Conservation (phyloP, 2,113 vertebrate species). For the Hippocampus mohnikei region DNA sequence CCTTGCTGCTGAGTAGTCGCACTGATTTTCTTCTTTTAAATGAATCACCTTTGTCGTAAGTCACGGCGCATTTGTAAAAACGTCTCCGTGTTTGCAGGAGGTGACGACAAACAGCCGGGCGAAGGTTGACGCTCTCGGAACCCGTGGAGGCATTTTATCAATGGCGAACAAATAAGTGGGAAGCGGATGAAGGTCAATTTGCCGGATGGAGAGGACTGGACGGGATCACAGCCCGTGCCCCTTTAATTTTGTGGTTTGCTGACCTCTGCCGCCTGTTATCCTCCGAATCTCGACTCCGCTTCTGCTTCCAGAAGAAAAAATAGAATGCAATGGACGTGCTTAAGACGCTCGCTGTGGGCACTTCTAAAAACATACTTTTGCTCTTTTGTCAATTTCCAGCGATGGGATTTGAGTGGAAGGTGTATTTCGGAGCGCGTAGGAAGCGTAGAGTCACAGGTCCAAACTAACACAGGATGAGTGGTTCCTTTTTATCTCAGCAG, state of each 20-base stretch:
- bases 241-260: constrained; percentile 39
- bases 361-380: constrained; percentile 26
- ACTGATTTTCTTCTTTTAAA: constrained; percentile 22
- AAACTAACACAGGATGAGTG: constrained; percentile 49
- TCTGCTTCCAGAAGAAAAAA: neutral
- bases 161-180: constrained; percentile 44
- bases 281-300: neutral
- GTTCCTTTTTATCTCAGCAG: constrained; percentile 59
- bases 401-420: constrained; percentile 40
- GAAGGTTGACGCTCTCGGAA: constrained; percentile 14
- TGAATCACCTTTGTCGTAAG: constrained; percentile 37
- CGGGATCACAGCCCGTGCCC: constrained; percentile 17
- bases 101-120: constrained; percentile 36
- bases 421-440: constrained; percentile 55
- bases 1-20: constrained; percentile 21
- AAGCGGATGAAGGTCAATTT: constrained; percentile 53
- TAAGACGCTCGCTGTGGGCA: neutral
- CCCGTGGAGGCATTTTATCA: neutral
- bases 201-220: constrained; percentile 38
- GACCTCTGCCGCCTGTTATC: constrained; percentile 30
- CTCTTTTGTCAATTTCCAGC: constrained; percentile 43
- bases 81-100: constrained; percentile 43
- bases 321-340: neutral
- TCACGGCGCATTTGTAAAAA: constrained; percentile 41
- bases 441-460: constrained; percentile 52